phyloP scores from a whole-genome alignment of 2,797 vertebrate species.

The Setipinna tenuifilis region DNA sequence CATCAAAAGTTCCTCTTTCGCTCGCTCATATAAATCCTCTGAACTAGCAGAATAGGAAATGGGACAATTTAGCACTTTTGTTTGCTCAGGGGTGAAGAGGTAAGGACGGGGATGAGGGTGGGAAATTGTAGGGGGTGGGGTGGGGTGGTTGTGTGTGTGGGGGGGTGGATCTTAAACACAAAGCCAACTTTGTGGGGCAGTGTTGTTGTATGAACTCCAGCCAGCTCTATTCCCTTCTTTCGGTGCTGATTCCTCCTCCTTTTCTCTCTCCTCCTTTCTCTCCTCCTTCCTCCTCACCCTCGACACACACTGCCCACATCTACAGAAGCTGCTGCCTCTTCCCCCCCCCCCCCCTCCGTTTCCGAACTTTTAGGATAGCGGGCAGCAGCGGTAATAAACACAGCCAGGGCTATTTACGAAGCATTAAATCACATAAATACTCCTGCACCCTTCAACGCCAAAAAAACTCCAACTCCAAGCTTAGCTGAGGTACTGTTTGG shows the following conservation, averaged over 20 bases:
- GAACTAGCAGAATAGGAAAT: constrained; percentile 55
- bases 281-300: background rate
- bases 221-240: constrained; percentile 63
- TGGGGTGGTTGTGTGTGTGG: constrained; percentile 31
- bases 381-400: constrained; percentile 76
- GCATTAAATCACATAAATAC: constrained; percentile 90
- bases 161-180: constrained; percentile 69
- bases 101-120: background rate
- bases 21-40: constrained; percentile 44
- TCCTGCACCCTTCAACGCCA: constrained; percentile 83
- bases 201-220: constrained; percentile 73
- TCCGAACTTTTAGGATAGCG: constrained; percentile 78
- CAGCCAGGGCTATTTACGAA: constrained; percentile 71
- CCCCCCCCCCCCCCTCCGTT: background rate
- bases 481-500: constrained; percentile 85
- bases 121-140: constrained; percentile 38
- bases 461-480: constrained; percentile 86
- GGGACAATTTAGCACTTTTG: constrained; percentile 56
- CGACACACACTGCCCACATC: background rate
- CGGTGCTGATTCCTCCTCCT: constrained; percentile 51
- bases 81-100: constrained; percentile 53
- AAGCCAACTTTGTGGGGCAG: constrained; percentile 79
- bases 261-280: constrained; percentile 29
- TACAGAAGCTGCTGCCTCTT: constrained; percentile 31
- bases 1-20: constrained; percentile 34